Evolutionary conservation across 2,797 vertebrate species (phyloP).

Genomic region (Neosilurus hyrtlii): DNA sequence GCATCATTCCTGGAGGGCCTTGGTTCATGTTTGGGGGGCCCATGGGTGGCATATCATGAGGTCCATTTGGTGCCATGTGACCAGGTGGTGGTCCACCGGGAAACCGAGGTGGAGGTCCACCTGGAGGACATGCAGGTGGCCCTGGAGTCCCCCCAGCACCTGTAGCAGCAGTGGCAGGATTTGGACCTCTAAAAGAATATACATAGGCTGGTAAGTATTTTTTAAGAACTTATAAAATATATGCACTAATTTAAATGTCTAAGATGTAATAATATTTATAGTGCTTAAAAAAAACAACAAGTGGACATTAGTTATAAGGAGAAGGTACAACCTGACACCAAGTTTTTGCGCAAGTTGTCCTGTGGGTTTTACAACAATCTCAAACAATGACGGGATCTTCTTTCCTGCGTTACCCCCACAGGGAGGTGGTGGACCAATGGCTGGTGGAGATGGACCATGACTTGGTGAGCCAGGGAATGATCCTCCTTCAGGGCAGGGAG

Average conservation of each 20-base stretch:
- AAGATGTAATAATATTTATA: conserved; percentile 5
- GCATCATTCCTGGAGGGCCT: conserved; percentile 81
- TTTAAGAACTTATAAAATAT: not conserved
- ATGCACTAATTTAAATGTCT: not conserved
- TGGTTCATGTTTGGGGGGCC: conserved; percentile 80
- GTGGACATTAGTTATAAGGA: not conserved
- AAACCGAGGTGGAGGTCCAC: conserved; percentile 67
- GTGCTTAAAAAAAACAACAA: not conserved
- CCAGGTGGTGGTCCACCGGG: conserved; percentile 75
- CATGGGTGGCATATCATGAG: conserved; percentile 76
- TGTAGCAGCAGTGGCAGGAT: conserved; percentile 60
- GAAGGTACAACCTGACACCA: conserved; percentile 80
- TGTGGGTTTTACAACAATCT: conserved; percentile 92
- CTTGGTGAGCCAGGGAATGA: conserved; percentile 69
- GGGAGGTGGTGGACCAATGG: conserved; percentile 74
- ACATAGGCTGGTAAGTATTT: not conserved
- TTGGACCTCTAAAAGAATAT: conserved; percentile 66
- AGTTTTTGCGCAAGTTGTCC: conserved; percentile 93
- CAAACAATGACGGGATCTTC: conserved; percentile 92
- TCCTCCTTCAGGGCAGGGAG: conserved; percentile 64
- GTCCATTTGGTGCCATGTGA: conserved; percentile 71
- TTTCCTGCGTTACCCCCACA: conserved; percentile 70
- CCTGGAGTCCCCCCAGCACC: conserved; percentile 54
- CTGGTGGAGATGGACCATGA: conserved; percentile 66
- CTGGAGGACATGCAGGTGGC: conserved; percentile 58